Base-by-base conservation (phyloP, 1,140 invertebrate species). In the Diorhabda sublineata region DNA sequence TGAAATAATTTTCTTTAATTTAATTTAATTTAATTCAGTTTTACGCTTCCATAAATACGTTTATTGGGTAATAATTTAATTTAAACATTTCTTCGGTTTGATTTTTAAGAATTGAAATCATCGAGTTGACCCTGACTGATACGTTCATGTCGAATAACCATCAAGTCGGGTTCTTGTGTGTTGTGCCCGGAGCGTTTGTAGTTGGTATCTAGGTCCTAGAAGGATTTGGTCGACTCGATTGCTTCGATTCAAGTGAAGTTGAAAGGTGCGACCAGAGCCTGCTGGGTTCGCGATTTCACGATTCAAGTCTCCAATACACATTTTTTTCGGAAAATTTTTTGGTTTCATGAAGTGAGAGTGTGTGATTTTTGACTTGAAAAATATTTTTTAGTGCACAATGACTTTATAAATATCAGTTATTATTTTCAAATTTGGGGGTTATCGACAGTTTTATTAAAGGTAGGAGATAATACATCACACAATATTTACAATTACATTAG, bases 181-280 rank as follows among this genome's bases (percentile, higher is more conserved):
- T 52, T 52, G 47, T 52, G 47, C 47, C 47, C 47, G 47, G 47
- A 52, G 47, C 47, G 47, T 3, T 52, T 52, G 61, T 44, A 62
- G 61, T 62, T 62, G 61, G 61, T 62, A 62, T 62, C 61, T 62
- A 62, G 61, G 61, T 62, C 61, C 61, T 62, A 62, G 61, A 11
- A n/a, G 61, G 61, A 8, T 62, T 62, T 62, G 42, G 61, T 62
- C 45, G 26, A 41, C 47, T 52, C 47, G 47, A 6, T 52, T 6
- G 47, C 47, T 52, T 52, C 6, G 47, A 52, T 61, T 43, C 9
- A 42, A 44, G 61, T 44, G 61, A 44, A 44, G 61, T 62, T n/a
- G n/a, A 44, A 9, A 62, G 61, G 61, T n/a, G 61, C 61, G 61
- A 5, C 44, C 43, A 62, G 8, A 6, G 47, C 47, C 45, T 52